Evolutionary conservation across 2,888 invertebrate species (phyloP), one percentile per base, ranked within the genome.

Genomic region (Melinopterus prodromus): DNA sequence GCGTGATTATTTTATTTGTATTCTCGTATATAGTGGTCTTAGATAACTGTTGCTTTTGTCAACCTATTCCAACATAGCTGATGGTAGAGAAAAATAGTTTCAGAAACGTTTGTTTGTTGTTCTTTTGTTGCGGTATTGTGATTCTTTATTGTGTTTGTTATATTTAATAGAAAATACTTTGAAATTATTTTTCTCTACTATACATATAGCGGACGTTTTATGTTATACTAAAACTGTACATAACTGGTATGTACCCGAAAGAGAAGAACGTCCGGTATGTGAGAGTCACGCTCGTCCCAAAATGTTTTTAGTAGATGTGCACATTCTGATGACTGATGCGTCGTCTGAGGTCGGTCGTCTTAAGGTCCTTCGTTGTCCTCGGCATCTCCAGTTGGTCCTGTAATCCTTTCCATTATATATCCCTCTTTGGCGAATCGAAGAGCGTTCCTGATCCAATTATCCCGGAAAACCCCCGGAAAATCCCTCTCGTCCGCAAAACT

Each of bases 381-480:
- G 82, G 82, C 78, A 1, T 53, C 53, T 53, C 77, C 82, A 83
- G 81, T 81, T 81, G 80, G 82, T 85, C 84, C 83, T 83, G 82
- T 84, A 84, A 84, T 86, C 86, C 86, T 86, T 86, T 86, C 53
- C 86, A 87, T 86, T 87, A 80, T 78, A 77, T 74, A 74, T 78
- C 37, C 76, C 38, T 76, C 79, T 72, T 26, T 78, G 80, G 83
- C 85, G 86, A 87, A 87, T 87, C 86, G 85, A 85, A 87, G 85
- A 86, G 85, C 84, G 86, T 85, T 85, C 86, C 84, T 87, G 86
- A 87, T 87, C 86, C 87, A 87, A 87, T 88, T 87, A 87, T 86
- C 76, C 82, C 76, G 53, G 53, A 53, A 81, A 78, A 83, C 81
- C 84, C 83, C 83, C 80, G 83, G 83, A 82, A 84, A 84, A 81